Percentiles rank a stretch among this genome's conserved stretches.
These are phyloP conservation scores for Pseudopleuronectes americanus DNA, from an alignment of 2,797 vertebrate species.

Conservation along the genomic window DNA sequence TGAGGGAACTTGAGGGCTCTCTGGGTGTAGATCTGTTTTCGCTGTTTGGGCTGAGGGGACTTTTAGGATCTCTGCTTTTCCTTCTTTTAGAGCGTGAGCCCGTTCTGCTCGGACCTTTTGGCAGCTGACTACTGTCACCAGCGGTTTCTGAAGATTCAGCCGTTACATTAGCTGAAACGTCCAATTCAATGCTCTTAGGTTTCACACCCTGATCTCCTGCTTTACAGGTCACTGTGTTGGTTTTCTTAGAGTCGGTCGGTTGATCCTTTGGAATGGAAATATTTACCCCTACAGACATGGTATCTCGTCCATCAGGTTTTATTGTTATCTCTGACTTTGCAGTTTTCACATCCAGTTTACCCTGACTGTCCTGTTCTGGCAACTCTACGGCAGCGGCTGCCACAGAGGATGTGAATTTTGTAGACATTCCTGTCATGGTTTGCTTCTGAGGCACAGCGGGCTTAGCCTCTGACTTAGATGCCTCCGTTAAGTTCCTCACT, in stretches of 20 bases:
- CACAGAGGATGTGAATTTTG: conserved; percentile 23
- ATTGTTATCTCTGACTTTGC: conserved; percentile 39
- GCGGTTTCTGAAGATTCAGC: conserved; percentile 38
- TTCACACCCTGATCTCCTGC: conserved; percentile 17
- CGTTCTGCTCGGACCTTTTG: conserved; percentile 53
- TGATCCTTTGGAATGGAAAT: conserved; percentile 25
- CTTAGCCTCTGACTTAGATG: conserved; percentile 10
- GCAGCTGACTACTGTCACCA: conserved; percentile 24
- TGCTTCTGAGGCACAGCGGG: conserved; percentile 27
- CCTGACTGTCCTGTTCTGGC: conserved; percentile 66
- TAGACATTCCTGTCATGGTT: conserved; percentile 48
- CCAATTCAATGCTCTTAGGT: conserved; percentile 9
- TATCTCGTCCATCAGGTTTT: conserved; percentile 61
- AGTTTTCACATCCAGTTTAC: conserved; percentile 54
- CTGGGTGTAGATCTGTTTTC: conserved; percentile 5
- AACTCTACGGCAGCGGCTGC: conserved; percentile 23
- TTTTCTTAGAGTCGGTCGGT: conserved; percentile 39
- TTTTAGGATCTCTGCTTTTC: conserved; percentile 64
- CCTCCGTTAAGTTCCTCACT: conserved; percentile 47
- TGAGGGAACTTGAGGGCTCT: no score
- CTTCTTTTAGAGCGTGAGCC: conserved; percentile 68
- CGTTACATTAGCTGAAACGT: conserved; percentile 10
- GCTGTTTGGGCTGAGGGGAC: conserved; percentile 55
- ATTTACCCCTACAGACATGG: neutral
- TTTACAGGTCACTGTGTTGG: conserved; percentile 16